phyloP scores from a whole-genome alignment of 2,797 vertebrate species.

The Pristis pectinata region DNA sequence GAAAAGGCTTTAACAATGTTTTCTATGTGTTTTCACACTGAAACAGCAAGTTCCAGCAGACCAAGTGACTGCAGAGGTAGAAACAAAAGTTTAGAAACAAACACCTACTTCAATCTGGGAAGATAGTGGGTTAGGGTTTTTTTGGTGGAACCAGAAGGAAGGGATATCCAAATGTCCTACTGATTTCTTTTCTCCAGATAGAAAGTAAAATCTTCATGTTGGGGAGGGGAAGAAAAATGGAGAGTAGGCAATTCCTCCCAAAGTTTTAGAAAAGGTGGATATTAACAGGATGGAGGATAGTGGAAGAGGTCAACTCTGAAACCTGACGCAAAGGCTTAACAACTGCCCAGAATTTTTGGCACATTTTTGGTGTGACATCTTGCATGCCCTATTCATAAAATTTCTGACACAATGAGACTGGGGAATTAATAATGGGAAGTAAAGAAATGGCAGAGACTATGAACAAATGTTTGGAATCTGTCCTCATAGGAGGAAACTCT shows the following conservation, averaged over 20 bases:
- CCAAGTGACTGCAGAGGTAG: background rate
- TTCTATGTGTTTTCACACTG: background rate
- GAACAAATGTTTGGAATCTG: no score
- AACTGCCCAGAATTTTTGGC: background rate
- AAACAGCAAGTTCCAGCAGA: background rate
- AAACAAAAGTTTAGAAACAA: background rate
- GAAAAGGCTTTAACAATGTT: background rate
- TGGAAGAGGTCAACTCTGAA: background rate
- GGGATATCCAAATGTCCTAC: background rate
- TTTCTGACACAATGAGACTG: no score
- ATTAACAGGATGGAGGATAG: background rate
- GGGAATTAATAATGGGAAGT: no score
- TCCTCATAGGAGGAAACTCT: no score
- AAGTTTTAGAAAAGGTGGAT: background rate
- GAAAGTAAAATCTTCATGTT: background rate
- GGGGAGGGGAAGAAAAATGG: no score
- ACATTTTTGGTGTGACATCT: background rate
- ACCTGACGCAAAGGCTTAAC: background rate
- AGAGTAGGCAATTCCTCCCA: background rate
- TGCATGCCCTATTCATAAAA: background rate
- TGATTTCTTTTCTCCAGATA: no score
- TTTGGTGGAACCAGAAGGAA: background rate
- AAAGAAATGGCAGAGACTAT: no score
- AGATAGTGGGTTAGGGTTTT: background rate
- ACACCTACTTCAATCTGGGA: background rate